Conservation (phyloP, 2,113 vertebrate species). For the Rhinichthys klamathensis region DNA sequence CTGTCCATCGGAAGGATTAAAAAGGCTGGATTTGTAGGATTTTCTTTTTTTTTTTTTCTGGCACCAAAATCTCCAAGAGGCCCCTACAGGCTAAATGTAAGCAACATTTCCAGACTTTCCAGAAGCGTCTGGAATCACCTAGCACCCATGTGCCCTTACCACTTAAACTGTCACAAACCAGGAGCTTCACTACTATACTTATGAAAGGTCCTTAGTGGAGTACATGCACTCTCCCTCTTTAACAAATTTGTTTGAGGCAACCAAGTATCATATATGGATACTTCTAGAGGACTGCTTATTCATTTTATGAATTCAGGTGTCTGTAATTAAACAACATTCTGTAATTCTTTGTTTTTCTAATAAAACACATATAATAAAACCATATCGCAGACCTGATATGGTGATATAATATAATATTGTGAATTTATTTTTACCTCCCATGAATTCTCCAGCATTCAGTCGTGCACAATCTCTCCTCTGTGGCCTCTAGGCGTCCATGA, state of each 20-base stretch:
- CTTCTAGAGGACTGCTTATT: background rate
- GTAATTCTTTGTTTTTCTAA: constrained; percentile 25
- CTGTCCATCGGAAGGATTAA: constrained; percentile 64
- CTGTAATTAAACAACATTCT: background rate
- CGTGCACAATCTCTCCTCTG: constrained; percentile 48
- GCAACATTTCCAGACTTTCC: constrained; percentile 51
- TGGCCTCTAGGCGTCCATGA: constrained; percentile 47
- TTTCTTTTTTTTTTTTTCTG: constrained; percentile 64
- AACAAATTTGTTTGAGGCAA: background rate
- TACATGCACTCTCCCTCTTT: background rate
- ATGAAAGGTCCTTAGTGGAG: constrained; percentile 5
- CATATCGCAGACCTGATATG: background rate
- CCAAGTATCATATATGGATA: background rate
- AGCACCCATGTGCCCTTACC: constrained; percentile 34
- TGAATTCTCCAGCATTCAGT: constrained; percentile 31
- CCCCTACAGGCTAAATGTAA: constrained; percentile 62
- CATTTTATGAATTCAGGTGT: constrained; percentile 20
- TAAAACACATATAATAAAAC: background rate
- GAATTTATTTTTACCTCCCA: constrained; percentile 39
- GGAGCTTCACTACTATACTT: constrained; percentile 30
- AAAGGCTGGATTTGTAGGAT: constrained; percentile 69
- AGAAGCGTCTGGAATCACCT: constrained; percentile 49
- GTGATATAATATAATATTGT: constrained; percentile 35
- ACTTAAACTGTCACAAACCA: constrained; percentile 36
- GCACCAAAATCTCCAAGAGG: constrained; percentile 65